phyloP scores from a whole-genome alignment of 1,140 invertebrate genomes.

The Drosophila parabipectinata region DNA sequence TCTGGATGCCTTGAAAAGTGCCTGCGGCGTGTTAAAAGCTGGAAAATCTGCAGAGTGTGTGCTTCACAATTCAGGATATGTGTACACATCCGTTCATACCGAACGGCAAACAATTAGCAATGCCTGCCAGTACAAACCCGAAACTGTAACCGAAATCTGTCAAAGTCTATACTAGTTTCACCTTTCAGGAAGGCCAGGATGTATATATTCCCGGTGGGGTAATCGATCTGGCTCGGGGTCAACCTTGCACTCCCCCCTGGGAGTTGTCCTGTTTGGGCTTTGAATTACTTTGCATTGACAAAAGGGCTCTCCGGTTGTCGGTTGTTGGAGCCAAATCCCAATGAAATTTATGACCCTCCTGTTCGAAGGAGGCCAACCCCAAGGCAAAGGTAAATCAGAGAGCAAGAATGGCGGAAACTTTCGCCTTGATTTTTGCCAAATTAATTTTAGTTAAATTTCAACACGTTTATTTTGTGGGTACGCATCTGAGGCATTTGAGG shows the following conservation, averaged over 20 bases:
- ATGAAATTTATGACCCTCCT: constrained; percentile 51
- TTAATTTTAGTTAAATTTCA: constrained; percentile 68
- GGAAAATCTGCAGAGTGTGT: constrained; percentile 2
- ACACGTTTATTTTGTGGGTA: constrained; percentile 55
- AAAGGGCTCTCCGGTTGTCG: constrained; percentile 17
- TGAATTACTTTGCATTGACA: constrained; percentile 45
- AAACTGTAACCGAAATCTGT: too few relatives aligned
- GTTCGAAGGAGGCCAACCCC: neutral
- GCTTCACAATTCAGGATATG: neutral
- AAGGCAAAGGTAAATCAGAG: constrained; percentile 43
- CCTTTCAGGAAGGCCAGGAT: neutral
- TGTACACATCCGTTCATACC: neutral
- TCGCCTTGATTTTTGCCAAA: constrained; percentile 56
- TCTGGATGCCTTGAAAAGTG: constrained; percentile 12
- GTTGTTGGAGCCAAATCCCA: constrained; percentile 24
- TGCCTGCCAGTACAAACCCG: too few relatives aligned
- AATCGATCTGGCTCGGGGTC: constrained; percentile 29
- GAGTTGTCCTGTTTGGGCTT: constrained; percentile 23
- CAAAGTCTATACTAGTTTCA: neutral
- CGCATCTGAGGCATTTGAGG: constrained; percentile 2
- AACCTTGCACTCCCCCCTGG: neutral
- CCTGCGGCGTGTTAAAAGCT: neutral
- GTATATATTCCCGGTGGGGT: constrained; percentile 28
- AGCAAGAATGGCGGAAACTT: constrained; percentile 47
- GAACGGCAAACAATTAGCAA: constrained; percentile 1